A percentile compares a stretch with the other conserved stretches of the same genome.
Conservation (phyloP, 2,113 vertebrate species). For the Talpa occidentalis region DNA sequence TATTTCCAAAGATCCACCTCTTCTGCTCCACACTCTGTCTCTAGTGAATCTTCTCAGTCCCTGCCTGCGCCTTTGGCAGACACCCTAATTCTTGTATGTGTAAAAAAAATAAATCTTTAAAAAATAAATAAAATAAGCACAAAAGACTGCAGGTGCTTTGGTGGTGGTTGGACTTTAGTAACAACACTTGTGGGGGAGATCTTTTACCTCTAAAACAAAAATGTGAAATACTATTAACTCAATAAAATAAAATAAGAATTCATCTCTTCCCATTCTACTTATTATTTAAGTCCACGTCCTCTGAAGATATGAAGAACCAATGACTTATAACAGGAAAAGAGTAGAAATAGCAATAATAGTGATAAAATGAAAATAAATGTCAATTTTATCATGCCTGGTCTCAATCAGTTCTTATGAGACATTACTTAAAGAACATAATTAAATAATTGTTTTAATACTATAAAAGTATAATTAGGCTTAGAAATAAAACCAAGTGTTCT, state of each 20-base stretch:
- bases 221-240: too few species aligned
- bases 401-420: conserved; percentile 40
- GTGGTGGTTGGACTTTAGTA: too few species aligned
- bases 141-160: too few species aligned
- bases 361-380: conserved; percentile 64
- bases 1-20: too few species aligned
- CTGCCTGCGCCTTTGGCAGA: too few species aligned
- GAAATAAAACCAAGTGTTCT: conserved; percentile 28
- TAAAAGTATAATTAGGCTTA: conserved; percentile 65
- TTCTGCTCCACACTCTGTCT: too few species aligned
- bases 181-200: too few species aligned
- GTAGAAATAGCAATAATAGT: neutral
- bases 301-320: neutral
- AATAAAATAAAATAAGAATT: neutral
- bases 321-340: neutral
- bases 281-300: neutral
- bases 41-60: too few species aligned
- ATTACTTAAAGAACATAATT: conserved; percentile 41
- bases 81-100: too few species aligned
- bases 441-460: conserved; percentile 53
- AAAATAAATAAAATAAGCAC: too few species aligned
- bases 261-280: neutral
- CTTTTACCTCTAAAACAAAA: too few species aligned
- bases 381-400: neutral
- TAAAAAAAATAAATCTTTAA: too few species aligned